A percentile compares a stretch with the other conserved stretches of the same genome.
Conservation (phyloP, 2,888 invertebrate species). For the Elgonia sp. region DNA sequence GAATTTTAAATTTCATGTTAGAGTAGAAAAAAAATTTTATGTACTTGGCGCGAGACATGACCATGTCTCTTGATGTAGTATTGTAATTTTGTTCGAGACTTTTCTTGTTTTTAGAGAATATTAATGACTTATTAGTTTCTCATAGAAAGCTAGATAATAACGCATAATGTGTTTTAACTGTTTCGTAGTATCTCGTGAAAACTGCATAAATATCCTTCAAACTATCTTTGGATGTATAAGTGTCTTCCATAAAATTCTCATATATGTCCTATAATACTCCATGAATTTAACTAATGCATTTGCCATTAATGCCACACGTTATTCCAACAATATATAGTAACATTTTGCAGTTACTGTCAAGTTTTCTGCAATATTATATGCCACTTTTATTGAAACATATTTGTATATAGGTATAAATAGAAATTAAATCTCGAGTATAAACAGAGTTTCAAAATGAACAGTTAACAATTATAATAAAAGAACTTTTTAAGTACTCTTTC, state of each 20-base stretch:
- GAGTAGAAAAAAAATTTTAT: too few species aligned
- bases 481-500: too few species aligned
- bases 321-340: conserved; percentile 10
- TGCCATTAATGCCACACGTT: conserved; percentile 15
- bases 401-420: too few species aligned
- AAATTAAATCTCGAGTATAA: too few species aligned
- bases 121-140: conserved; percentile 4
- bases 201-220: conserved; percentile 7
- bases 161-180: background rate
- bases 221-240: background rate
- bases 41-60: too few species aligned
- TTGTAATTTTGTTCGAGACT: too few species aligned
- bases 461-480: too few species aligned
- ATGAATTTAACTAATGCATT: conserved; percentile 33
- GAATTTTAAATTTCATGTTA: too few species aligned
- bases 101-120: background rate
- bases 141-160: conserved; percentile 20
- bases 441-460: too few species aligned
- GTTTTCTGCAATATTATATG: background rate
- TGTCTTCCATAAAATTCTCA: background rate
- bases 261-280: background rate
- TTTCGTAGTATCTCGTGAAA: conserved; percentile 4
- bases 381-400: background rate
- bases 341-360: background rate
- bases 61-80: too few species aligned